Evolutionary conservation across 1,140 invertebrate species (phyloP).

Genomic region (Eurosta solidaginis): DNA sequence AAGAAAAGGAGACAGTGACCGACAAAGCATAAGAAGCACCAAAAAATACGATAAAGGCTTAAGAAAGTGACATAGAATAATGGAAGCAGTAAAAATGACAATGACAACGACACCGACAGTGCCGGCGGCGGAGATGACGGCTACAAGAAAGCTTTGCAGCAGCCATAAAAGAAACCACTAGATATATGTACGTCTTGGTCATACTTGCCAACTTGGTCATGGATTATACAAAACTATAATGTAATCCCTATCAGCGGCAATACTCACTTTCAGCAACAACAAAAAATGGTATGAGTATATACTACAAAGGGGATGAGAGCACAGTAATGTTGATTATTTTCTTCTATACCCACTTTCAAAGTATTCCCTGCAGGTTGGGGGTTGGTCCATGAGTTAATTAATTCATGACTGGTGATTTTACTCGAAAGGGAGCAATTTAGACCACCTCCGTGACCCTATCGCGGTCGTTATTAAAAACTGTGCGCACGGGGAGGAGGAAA

Average conservation of each 20-base stretch:
- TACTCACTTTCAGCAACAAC: not conserved
- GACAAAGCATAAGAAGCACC: not conserved
- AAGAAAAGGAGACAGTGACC: not conserved
- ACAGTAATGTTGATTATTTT: too few species aligned
- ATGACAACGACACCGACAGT: not conserved
- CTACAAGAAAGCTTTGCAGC: constrained; percentile 31
- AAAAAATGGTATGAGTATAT: too few species aligned
- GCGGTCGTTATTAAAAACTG: too few species aligned
- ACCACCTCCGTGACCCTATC: too few species aligned
- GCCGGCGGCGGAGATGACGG: not conserved
- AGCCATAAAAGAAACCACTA: constrained; percentile 41
- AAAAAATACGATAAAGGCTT: not conserved
- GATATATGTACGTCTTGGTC: too few species aligned
- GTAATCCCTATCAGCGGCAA: constrained; percentile 11
- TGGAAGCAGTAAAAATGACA: constrained; percentile 21
- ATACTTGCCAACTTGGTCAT: not conserved
- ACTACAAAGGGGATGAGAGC: too few species aligned
- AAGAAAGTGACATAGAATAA: constrained; percentile 13
- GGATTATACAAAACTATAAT: constrained; percentile 1
- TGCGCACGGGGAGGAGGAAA: too few species aligned
- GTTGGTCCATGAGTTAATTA: too few species aligned
- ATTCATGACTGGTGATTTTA: too few species aligned
- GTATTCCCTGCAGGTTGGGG: too few species aligned
- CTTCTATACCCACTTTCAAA: too few species aligned
- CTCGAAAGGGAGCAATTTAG: too few species aligned